Evolutionary conservation across 1,140 invertebrate species (phyloP), one percentile per base, ranked within the genome.

Genomic region (Drosophila pachea): DNA sequence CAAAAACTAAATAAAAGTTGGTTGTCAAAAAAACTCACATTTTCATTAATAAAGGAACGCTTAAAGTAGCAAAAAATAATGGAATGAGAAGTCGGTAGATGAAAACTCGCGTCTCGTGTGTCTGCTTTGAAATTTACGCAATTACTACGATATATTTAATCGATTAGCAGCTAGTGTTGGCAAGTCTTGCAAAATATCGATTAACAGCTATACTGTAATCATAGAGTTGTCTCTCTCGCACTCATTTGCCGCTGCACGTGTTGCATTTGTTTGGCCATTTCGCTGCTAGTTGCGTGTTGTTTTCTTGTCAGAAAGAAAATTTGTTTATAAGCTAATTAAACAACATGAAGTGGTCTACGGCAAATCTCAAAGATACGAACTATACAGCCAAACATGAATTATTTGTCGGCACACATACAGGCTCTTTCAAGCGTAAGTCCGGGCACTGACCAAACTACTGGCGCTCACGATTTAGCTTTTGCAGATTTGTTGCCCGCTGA

Each of bases 341-440:
- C 31, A 65, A 55, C 5, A 88, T 89, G 89, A 89, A 88, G 84
- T 88, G 86, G 79, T 82, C 86, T 22, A 89, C 89, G 22, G 75
- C 84, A 4, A 89, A 89, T 75, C 16, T 86, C 0, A 89, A 88
- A 68, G 74, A 77, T 45, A 48, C 75, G 1, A 84, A 84, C 31
- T 89, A 89, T 59, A 76, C 68, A 1, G 76, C 83, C 42, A 82
- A 88, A 36, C 88, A 89, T 70, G 87, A 88, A 64, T 54, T 89
- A 7, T 89, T 73, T 70, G 88, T 89, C 14, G 89, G 89, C 36
- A 89, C 89, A 32, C 86, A 89, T 40, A 89, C 88, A 0, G 89
- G 89, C 6, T 88, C 86, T 0, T 89, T 89, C n/a, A 89, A 89
- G 78, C 86, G 89, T 89, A 65, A 77, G 79, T 61, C 12, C 22